Evolutionary conservation across 2,888 invertebrate genomes (phyloP).

Genomic region (Polydrusus tereticollis): DNA sequence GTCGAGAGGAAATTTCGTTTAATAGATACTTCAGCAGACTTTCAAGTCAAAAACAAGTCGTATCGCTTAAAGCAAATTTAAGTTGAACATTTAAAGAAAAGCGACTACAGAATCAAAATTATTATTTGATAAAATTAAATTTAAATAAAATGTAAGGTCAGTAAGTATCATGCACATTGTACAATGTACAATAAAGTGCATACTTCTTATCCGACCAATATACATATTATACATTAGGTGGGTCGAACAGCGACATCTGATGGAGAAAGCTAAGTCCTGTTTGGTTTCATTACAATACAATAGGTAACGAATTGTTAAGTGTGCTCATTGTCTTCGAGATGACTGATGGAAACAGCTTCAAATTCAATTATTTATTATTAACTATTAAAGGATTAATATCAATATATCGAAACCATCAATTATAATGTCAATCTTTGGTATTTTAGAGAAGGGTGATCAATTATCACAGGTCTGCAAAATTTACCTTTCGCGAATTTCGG

Average conservation of each 20-base stretch:
- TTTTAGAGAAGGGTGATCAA: too few relatives aligned
- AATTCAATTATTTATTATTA: slow-evolving; percentile 32
- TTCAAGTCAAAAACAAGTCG: too few relatives aligned
- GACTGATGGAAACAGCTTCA: slow-evolving; percentile 37
- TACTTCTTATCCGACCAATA: neutral
- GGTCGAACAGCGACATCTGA: neutral
- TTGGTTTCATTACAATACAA: slow-evolving; percentile 36
- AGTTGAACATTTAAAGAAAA: too few relatives aligned
- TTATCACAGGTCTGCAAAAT: too few relatives aligned
- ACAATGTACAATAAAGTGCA: too few relatives aligned
- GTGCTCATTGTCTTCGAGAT: slow-evolving; percentile 36
- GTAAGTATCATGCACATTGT: too few relatives aligned
- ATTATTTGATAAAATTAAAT: too few relatives aligned
- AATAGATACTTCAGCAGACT: too few relatives aligned
- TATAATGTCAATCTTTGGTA: neutral
- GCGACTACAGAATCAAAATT: too few relatives aligned
- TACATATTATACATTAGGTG: neutral
- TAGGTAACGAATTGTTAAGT: slow-evolving; percentile 45
- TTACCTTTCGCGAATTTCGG: too few relatives aligned
- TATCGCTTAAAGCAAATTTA: too few relatives aligned
- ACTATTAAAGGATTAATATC: slow-evolving; percentile 27
- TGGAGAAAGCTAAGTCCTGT: neutral
- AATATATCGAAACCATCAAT: slow-evolving; percentile 18
- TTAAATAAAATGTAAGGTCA: too few relatives aligned
- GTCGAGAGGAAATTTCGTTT: neutral